Conservation (phyloP, 30 jellyfish, hydroid and myxozoan species). For the Turritopsis rubra region DNA sequence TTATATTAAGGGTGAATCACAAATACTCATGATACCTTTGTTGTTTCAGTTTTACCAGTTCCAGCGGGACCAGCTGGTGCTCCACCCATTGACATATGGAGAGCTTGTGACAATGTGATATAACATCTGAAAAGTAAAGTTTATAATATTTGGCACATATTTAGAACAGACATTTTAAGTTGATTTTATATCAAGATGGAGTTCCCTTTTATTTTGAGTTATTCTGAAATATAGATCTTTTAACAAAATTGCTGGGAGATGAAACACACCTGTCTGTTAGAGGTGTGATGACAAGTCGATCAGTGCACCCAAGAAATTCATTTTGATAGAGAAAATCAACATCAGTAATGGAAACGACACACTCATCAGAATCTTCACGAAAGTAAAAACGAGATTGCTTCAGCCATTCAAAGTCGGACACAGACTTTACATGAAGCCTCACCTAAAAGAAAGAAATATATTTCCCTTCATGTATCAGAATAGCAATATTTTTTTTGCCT, state of each 20-base stretch:
- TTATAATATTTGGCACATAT: too few species aligned
- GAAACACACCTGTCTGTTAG: conserved; percentile 64
- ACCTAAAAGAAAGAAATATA: conserved; percentile 30
- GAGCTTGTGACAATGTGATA: conserved; percentile 77
- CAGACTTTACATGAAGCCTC: conserved; percentile 56
- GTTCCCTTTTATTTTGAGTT: too few species aligned
- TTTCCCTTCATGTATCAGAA: neutral
- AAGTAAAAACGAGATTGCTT: conserved; percentile 81
- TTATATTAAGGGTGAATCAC: too few species aligned
- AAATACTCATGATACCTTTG: neutral
- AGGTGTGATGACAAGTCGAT: conserved; percentile 80
- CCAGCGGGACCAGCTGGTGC: conserved; percentile 98
- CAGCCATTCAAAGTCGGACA: conserved; percentile 78
- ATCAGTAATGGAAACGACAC: conserved; percentile 76
- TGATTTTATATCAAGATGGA: too few species aligned
- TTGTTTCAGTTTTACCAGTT: conserved; percentile 64
- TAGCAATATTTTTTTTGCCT: neutral
- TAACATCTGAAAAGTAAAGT: conserved; percentile 45
- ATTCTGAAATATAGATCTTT: too few species aligned
- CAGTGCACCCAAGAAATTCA: conserved; percentile 87
- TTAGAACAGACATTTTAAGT: too few species aligned
- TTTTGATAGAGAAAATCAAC: conserved; percentile 68
- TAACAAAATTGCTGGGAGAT: neutral
- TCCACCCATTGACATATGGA: conserved; percentile 95
- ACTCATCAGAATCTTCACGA: conserved; percentile 61